Conservation (phyloP, 2,888 invertebrate species). For the Campoplex capitator region DNA sequence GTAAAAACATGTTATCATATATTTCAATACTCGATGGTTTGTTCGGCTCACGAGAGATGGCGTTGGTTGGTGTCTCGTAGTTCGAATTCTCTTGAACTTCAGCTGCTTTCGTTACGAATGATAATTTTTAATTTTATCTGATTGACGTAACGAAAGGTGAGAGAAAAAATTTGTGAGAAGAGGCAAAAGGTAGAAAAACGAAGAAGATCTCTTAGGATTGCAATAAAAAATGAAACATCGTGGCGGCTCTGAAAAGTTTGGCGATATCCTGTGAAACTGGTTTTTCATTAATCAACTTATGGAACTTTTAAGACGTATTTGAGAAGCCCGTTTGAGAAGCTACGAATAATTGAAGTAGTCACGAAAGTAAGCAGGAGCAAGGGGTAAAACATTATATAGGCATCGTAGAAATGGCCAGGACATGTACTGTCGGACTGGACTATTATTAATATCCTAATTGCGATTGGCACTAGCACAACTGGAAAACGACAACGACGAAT, state of each 20-base stretch:
- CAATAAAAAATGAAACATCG: conserved; percentile 37
- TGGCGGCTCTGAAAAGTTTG: conserved; percentile 18
- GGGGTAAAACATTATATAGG: conserved; percentile 21
- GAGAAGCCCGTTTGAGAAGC: conserved; percentile 11
- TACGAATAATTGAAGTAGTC: conserved; percentile 50
- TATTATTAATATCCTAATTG: conserved; percentile 72
- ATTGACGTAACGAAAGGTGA: background rate
- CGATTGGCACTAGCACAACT: conserved; percentile 59
- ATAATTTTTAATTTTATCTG: conserved; percentile 5
- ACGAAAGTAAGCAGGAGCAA: conserved; percentile 1
- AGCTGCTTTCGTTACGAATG: background rate
- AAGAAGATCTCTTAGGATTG: background rate
- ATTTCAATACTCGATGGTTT: conserved; percentile 19
- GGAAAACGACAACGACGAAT: conserved; percentile 62
- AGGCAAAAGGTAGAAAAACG: background rate
- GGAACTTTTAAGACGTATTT: conserved; percentile 2
- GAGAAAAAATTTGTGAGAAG: background rate
- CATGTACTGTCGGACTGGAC: conserved; percentile 27
- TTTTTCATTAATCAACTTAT: conserved; percentile 45
- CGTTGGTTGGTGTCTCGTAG: conserved; percentile 25
- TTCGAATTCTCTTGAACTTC: background rate
- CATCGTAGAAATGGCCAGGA: conserved; percentile 38
- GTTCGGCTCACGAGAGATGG: conserved; percentile 41
- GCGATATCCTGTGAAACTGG: conserved; percentile 33
- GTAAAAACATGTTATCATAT: conserved; percentile 7